Evolutionary conservation across 1,140 invertebrate genomes (phyloP).

Genomic region (Delia radicum): DNA sequence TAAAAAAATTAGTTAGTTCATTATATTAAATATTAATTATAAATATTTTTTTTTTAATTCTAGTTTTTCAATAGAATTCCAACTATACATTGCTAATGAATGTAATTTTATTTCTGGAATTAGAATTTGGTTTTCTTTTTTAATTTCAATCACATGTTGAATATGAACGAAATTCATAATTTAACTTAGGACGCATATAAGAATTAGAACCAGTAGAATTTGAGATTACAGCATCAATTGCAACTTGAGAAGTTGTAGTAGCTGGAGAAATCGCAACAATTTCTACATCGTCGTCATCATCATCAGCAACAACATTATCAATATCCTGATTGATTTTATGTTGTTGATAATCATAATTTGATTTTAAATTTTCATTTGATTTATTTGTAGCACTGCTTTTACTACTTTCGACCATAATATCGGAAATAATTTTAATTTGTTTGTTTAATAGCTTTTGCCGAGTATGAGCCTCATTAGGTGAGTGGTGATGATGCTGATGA

Average conservation of each 20-base stretch:
- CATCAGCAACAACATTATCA: slow-evolving; percentile 3
- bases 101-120: not conserved
- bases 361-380: slow-evolving; percentile 23
- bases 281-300: slow-evolving; percentile 21
- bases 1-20: not conserved
- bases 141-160: slow-evolving; percentile 28
- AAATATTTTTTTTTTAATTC: not conserved
- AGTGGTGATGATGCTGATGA: too few relatives aligned
- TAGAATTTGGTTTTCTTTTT: not conserved
- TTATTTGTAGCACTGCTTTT: not conserved
- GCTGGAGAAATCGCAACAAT: slow-evolving; percentile 5
- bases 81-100: not conserved
- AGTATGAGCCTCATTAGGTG: slow-evolving; percentile 4
- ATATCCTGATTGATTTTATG: not conserved
- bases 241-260: too few relatives aligned
- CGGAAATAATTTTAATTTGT: slow-evolving; percentile 50
- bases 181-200: slow-evolving; percentile 25
- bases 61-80: not conserved
- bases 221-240: not conserved
- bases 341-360: not conserved
- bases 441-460: slow-evolving; percentile 47
- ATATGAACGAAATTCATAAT: slow-evolving; percentile 28
- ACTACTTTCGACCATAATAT: slow-evolving; percentile 36
- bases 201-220: not conserved
- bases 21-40: not conserved